Evolutionary conservation across 2,113 vertebrate genomes (phyloP).

Genomic region (Eretmochelys imbricata): DNA sequence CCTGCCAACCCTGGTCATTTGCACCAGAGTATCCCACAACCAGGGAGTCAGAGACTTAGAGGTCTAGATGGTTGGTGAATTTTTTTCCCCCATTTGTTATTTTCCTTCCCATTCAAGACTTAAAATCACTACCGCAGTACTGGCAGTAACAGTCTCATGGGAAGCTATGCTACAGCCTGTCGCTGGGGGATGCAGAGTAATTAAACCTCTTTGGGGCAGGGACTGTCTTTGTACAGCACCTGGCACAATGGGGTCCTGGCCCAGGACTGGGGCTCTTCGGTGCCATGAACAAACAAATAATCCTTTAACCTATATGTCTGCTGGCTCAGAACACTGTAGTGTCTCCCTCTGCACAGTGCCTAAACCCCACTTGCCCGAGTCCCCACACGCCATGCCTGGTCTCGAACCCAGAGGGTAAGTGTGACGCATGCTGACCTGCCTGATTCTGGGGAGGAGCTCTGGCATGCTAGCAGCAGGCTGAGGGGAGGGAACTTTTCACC

Average conservation of each 20-base stretch:
- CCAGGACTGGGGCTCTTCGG: background rate
- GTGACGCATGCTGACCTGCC: background rate
- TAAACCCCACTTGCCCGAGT: background rate
- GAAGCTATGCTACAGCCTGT: background rate
- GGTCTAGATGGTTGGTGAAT: background rate
- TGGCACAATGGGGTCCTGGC: background rate
- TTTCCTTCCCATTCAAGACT: background rate
- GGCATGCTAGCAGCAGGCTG: background rate
- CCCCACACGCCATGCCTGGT: background rate
- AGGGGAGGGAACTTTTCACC: conserved; percentile 62
- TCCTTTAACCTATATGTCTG: background rate
- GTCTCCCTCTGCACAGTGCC: background rate
- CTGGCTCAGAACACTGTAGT: background rate
- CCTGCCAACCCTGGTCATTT: background rate
- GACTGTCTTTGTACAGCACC: background rate
- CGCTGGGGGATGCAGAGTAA: background rate
- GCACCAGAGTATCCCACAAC: background rate
- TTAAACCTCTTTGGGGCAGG: background rate
- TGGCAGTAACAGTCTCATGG: background rate
- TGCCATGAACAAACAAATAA: accelerated
- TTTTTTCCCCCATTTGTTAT: background rate
- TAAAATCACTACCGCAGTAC: background rate
- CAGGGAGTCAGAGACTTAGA: background rate
- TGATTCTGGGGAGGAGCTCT: background rate
- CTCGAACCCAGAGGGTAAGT: background rate